Percentiles rank a stretch among this genome's conserved stretches.
Evolutionary conservation across 2,113 vertebrate species (phyloP).

Genomic region (Poecilia latipinna): DNA sequence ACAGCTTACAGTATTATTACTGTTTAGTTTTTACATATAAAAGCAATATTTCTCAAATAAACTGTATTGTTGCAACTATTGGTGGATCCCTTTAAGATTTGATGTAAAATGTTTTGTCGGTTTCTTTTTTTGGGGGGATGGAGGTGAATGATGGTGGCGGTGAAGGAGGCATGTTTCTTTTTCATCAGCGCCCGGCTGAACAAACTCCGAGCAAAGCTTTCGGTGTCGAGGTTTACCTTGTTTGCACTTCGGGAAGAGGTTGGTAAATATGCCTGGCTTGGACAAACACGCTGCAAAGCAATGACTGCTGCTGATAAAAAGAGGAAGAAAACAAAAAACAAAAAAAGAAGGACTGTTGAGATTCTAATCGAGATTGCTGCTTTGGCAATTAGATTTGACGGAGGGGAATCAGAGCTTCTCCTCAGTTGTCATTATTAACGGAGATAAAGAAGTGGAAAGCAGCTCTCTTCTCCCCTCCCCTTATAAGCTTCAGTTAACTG

Average conservation of each 20-base stretch:
- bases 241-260: slow-evolving; percentile 41
- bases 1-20: too few species aligned
- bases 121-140: background rate
- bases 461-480: slow-evolving; percentile 26
- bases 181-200: slow-evolving; percentile 25
- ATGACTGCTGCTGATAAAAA: slow-evolving; percentile 47
- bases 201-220: slow-evolving; percentile 39
- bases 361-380: slow-evolving; percentile 70
- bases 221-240: slow-evolving; percentile 44
- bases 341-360: slow-evolving; percentile 15
- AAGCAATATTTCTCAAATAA: too few species aligned
- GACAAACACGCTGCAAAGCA: slow-evolving; percentile 52
- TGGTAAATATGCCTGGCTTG: slow-evolving; percentile 57
- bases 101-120: background rate
- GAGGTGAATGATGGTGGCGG: background rate
- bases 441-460: slow-evolving; percentile 7
- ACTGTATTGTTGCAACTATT: too few species aligned
- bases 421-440: slow-evolving; percentile 33
- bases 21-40: too few species aligned
- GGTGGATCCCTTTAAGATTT: background rate
- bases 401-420: slow-evolving; percentile 48
- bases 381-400: slow-evolving; percentile 70
- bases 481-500: slow-evolving; percentile 47
- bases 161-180: slow-evolving; percentile 9
- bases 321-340: too few species aligned